phyloP scores from a whole-genome alignment of 1,140 invertebrate species.

The Yoshiicerus persimilis region DNA sequence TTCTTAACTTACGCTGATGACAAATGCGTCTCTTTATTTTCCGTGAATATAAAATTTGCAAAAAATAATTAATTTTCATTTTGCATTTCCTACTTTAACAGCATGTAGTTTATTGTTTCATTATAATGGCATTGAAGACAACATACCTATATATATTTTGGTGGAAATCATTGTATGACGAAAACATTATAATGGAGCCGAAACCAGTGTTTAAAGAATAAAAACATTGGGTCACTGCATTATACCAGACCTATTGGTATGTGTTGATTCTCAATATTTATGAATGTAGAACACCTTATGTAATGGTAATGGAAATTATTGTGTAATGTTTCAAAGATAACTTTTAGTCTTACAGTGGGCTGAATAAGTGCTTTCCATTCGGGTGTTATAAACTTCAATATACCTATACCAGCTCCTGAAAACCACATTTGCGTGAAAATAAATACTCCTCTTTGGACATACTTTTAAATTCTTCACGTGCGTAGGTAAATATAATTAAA shows the following conservation, averaged over 20 bases:
- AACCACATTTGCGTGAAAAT: not conserved
- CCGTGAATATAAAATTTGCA: too few relatives aligned
- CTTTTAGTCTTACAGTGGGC: conserved; percentile 49
- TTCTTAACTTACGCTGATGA: too few relatives aligned
- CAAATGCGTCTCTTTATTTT: too few relatives aligned
- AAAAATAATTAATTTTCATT: too few relatives aligned
- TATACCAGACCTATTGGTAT: conserved; percentile 78
- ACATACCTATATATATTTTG: conserved; percentile 79
- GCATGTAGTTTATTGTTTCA: not conserved
- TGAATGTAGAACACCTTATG: conserved; percentile 59
- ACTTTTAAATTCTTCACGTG: too few relatives aligned
- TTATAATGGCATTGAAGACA: too few relatives aligned
- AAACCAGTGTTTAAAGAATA: conserved; percentile 77
- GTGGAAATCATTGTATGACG: conserved; percentile 78
- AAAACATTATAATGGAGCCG: conserved; percentile 75
- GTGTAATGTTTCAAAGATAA: conserved; percentile 12
- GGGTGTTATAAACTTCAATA: conserved; percentile 72
- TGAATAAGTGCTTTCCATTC: conserved; percentile 59
- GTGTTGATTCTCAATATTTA: too few relatives aligned
- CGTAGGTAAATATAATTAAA: not conserved
- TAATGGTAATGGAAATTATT: conserved; percentile 55
- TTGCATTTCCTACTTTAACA: too few relatives aligned
- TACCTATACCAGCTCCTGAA: conserved; percentile 66
- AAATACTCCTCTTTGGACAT: not conserved
- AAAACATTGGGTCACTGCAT: conserved; percentile 81